phyloP scores from a whole-genome alignment of 1,140 invertebrate genomes.

The Homarus americanus region DNA sequence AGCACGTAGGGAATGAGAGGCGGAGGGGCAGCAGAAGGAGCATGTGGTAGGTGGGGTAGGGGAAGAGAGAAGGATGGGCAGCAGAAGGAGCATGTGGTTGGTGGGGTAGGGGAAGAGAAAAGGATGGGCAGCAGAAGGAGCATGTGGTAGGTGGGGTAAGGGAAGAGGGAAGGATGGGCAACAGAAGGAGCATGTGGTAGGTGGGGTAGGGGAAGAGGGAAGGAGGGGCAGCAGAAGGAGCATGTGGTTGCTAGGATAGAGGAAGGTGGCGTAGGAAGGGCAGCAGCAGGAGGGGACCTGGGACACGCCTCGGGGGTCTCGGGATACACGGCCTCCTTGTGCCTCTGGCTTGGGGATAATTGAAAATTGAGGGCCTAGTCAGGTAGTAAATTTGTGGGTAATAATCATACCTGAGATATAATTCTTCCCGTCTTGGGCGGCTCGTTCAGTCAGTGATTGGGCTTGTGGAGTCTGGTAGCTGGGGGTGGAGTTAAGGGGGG shows the following conservation, averaged over 20 bases:
- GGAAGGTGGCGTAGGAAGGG: neutral
- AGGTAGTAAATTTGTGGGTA: slow-evolving; percentile 32
- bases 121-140: neutral
- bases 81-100: neutral
- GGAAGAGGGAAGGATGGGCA: neutral
- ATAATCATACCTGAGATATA: slow-evolving; percentile 32
- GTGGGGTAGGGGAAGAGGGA: neutral
- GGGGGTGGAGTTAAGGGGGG: too few relatives aligned
- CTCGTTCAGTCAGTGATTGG: neutral
- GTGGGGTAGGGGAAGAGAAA: neutral
- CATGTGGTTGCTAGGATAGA: neutral
- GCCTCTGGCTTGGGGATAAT: slow-evolving; percentile 27
- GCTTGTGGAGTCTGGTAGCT: neutral
- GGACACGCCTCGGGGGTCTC: neutral
- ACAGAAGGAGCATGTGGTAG: neutral
- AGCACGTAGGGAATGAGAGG: neutral
- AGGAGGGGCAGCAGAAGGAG: neutral
- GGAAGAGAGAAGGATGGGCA: neutral
- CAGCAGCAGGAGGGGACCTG: neutral
- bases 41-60: too few relatives aligned
- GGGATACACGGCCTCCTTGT: neutral
- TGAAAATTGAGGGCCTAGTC: slow-evolving; percentile 36
- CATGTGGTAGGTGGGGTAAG: neutral
- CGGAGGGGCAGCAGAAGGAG: neutral
- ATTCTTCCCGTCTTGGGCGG: slow-evolving; percentile 15